Evolutionary conservation across 2,888 invertebrate species (phyloP), one percentile per base, ranked within the genome.

Genomic region (Pachliopta kotzebuea): DNA sequence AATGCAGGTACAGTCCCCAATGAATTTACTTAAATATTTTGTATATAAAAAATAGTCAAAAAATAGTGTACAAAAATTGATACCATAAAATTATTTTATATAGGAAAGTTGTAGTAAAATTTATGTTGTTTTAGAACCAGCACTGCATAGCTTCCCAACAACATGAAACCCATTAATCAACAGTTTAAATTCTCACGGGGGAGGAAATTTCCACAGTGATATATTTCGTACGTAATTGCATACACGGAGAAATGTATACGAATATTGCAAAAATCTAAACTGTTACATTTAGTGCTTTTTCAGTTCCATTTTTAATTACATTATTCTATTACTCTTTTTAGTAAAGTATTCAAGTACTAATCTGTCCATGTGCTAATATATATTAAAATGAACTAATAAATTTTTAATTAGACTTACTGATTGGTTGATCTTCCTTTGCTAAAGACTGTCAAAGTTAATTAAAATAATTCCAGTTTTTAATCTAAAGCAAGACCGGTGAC

Each of bases 91-190:
- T 14, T 37, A 14, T 14, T 11, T 37, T 9, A 17, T 14, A 37
- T 37, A 37, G 37, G n/a, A 45, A 52, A 52, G 50, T 52, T 7
- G 50, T 21, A 23, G 21, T 4, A 23, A 52, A 54, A 26, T 54
- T 21, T 42, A 21, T 21, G 49, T 52, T 59, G 17, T 6, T 53
- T 54, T 42, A 60, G 42, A 54, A 54, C 42, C 37, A 21, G 17
- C 21, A 6, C 8, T 52, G 50, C 50, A 52, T 6, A 7, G 20
- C 9, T 52, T 14, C 37, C 7, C 60, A 9, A 54, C 60, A 53
- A 53, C 54, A 54, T 23, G 42, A 50, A 61, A 62, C 56, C 56
- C 62, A 62, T 62, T 62, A 50, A 62, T 62, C 62, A 62, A 50
- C 56, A 56, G 56, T 23, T 31, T 31, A 56, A 62, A 62, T 56